Percentiles rank a stretch among this genome's conserved stretches.
Evolutionary conservation across 1,140 invertebrate species (phyloP).

Genomic region (Leptinotarsa defecta): DNA sequence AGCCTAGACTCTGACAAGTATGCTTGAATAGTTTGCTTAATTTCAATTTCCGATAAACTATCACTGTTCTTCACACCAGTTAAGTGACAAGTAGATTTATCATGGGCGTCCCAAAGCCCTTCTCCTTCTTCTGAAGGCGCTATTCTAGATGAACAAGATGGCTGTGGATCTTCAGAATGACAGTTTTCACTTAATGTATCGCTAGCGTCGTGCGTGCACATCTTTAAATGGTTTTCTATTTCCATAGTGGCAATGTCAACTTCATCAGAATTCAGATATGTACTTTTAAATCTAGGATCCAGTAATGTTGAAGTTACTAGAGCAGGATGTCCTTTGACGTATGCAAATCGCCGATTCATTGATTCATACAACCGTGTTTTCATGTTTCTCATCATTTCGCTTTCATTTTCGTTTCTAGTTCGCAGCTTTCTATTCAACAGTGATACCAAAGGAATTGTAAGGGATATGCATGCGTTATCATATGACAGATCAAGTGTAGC

Average conservation of each 20-base stretch:
- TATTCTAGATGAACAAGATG: conserved; percentile 7
- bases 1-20: background rate
- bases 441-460: background rate
- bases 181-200: background rate
- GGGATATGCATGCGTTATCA: background rate
- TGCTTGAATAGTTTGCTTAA: no score
- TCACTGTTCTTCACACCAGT: background rate
- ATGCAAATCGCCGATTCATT: background rate
- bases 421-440: background rate
- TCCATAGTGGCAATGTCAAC: background rate
- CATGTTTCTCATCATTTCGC: background rate
- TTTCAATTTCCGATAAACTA: no score
- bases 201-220: background rate
- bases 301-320: background rate
- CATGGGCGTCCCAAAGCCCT: background rate
- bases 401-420: background rate
- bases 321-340: background rate
- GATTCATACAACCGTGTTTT: background rate
- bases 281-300: background rate
- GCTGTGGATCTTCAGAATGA: background rate
- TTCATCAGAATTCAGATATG: background rate
- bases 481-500: background rate
- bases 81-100: conserved; percentile 1
- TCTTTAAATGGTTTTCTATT: background rate
- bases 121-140: background rate